A percentile compares a stretch with the other conserved stretches of the same genome.
Evolutionary conservation across 35 echinoderm and acorn worm species (phyloP).

Genomic region (Chiridota heheva): DNA sequence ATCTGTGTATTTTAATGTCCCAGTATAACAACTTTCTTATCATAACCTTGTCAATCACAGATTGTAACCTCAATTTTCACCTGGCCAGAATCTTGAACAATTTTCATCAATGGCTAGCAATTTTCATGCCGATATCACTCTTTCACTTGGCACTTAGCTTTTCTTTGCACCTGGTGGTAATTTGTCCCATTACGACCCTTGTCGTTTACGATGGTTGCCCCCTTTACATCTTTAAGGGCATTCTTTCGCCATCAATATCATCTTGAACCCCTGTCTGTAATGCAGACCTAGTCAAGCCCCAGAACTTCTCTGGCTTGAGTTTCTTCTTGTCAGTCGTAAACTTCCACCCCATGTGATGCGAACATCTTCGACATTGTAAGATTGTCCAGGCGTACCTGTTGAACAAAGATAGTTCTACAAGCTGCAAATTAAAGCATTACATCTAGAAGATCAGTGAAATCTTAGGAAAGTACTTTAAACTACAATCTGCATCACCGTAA

Average conservation of each 20-base stretch:
- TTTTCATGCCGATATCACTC: too few species aligned
- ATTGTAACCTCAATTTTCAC: too few species aligned
- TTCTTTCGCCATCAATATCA: constrained; percentile 7
- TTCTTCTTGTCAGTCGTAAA: constrained; percentile 84
- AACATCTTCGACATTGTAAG: constrained; percentile 89
- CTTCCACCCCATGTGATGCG: constrained; percentile 95
- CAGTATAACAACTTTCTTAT: too few species aligned
- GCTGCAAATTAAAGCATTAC: neutral
- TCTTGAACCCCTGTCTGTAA: constrained; percentile 56
- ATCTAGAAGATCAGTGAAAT: too few species aligned
- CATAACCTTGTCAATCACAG: too few species aligned
- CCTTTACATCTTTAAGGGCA: constrained; percentile 1
- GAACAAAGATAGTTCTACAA: constrained; percentile 11
- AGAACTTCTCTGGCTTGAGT: constrained; percentile 91
- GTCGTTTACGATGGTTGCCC: neutral
- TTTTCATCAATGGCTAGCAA: too few species aligned
- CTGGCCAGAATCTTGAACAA: too few species aligned
- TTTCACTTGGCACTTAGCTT: too few species aligned
- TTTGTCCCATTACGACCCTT: neutral
- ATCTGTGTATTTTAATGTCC: too few species aligned
- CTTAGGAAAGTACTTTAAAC: too few species aligned
- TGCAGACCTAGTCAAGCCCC: constrained; percentile 86
- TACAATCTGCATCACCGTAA: too few species aligned
- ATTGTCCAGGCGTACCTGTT: constrained; percentile 96
- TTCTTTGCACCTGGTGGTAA: too few species aligned